Evolutionary conservation across 2,888 invertebrate genomes (phyloP).

Genomic region (Cheilosia impressa): DNA sequence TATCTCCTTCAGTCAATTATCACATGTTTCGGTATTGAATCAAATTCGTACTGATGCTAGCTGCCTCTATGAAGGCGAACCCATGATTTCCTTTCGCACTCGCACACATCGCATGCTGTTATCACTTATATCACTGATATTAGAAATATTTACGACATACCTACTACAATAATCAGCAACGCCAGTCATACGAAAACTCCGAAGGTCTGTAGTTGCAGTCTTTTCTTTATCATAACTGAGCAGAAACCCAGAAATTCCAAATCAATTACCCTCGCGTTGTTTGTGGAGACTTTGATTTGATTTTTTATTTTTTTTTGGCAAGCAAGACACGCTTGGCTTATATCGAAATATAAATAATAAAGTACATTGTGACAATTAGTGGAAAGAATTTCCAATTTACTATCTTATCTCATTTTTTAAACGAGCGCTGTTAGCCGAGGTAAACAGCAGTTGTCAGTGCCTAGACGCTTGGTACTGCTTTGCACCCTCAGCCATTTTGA

Average conservation of each 20-base stretch:
- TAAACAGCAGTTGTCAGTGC: conserved; percentile 36
- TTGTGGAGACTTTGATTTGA: neutral
- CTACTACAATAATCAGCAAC: conserved; percentile 46
- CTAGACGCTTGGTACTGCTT: conserved; percentile 24
- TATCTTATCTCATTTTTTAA: conserved; percentile 61
- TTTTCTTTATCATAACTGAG: conserved; percentile 15
- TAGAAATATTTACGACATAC: conserved; percentile 58
- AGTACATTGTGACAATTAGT: conserved; percentile 24
- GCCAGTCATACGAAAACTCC: conserved; percentile 27
- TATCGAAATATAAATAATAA: conserved; percentile 4
- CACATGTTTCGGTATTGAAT: conserved; percentile 60
- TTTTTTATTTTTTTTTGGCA: neutral
- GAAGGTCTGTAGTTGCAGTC: conserved; percentile 5
- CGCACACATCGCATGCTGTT: conserved; percentile 31
- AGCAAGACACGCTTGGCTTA: neutral
- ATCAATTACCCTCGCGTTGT: neutral
- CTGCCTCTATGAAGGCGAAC: conserved; percentile 39
- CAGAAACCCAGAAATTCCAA: conserved; percentile 2
- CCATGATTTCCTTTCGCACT: conserved; percentile 22
- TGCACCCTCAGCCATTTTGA: conserved; percentile 25
- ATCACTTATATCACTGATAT: conserved; percentile 63
- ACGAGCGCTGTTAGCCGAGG: conserved; percentile 41
- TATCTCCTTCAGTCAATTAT: conserved; percentile 31
- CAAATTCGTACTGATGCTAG: conserved; percentile 37
- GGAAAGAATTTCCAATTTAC: conserved; percentile 50